Evolutionary conservation across 2,797 vertebrate species (phyloP), one percentile per base, ranked within the genome.

Genomic region (Eleutherodactylus coqui): DNA sequence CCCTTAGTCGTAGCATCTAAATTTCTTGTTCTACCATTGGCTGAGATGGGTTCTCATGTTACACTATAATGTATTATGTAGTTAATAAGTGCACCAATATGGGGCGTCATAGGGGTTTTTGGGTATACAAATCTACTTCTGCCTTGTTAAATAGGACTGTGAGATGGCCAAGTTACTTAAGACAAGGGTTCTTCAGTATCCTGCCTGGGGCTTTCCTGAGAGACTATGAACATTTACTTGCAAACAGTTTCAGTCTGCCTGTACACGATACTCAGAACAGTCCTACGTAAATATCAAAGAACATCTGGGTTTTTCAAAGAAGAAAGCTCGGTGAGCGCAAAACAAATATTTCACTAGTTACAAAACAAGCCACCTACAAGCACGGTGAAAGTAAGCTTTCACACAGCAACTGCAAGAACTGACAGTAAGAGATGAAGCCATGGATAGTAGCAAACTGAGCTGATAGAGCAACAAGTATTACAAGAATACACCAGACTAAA

Each of bases 131-230:
- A 21, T 24, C 7, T 55, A 2, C 14, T 16, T 32, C 32, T 11
- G 9, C 13, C n/a, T 7, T n/a, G 8, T n/a, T 58, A n/a, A 58
- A 58, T 58, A 58, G 5, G 9, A n/a, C 11, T 58, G 27, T 62
- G 11, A 62, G 5, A 62, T 5, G 29, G 9, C n/a, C 27, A n/a
- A 73, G 75, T 1, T n/a, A 47, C 41, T 5, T 16, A 24, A 51
- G 1, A 32, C 41, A 29, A 27, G n/a, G n/a, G 27, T 75, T 49
- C 34, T 53, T 51, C 9, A 34, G 75, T 51, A 76, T 29, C 27
- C 47, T 34, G n/a, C 72, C 36, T 55, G 88, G 89, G 88, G 83
- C 49, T 93, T 95, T 94, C 91, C 91, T 93, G 75, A 86, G 89
- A 91, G 86, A 75, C 86, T 79, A 0, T 64, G 82, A 49, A 64